Base-by-base conservation (phyloP, 2,888 invertebrate genomes). In the Rhopalosiphum nymphaeae region DNA sequence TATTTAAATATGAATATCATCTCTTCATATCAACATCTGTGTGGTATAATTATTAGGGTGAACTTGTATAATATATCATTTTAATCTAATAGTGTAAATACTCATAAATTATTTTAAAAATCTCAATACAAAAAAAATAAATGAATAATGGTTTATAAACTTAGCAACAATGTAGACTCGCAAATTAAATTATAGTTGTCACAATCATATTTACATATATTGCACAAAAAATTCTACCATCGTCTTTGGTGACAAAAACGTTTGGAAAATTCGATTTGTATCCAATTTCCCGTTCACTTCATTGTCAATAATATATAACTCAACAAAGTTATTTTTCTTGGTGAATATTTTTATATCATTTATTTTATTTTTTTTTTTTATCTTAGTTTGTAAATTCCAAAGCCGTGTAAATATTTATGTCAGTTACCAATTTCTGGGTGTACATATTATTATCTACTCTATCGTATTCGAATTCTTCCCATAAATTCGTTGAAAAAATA, bases 221-320 rank as follows among this genome's bases (percentile, higher is more conserved):
- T 53, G 87, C 4, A 9, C 13, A 3, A 49, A 53, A 49, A 88
- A 88, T n/a, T 85, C 25, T 85, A 44, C 85, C 49, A n/a, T 36
- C 89, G 57, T 21, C 57, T 89, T 89, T 89, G 84, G 91, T 26
- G 90, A 67, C 36, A 85, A 85, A 91, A 91, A 42, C 84, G 56
- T 84, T 85, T 42, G 10, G 44, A 84, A 86, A 86, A 91, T 86
- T 91, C 85, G 78, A 91, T 86, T 91, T 86, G n/a, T 86, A 57
- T 86, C 57, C 85, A 57, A 91, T 91, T 91, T 91, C 57, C 86
- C 44, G 57, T 91, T 56, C 57, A 61, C 46, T 46, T 46, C 44
- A 29, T 91, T 49, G 91, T 78, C 67, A 44, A 67, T n/a, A 90
- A 61, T 57, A 61, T 36, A 53, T 56, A 57, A 89, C 89, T 89